Conservation (phyloP, 1,140 invertebrate species). For the Drosophila nigrodunni region DNA sequence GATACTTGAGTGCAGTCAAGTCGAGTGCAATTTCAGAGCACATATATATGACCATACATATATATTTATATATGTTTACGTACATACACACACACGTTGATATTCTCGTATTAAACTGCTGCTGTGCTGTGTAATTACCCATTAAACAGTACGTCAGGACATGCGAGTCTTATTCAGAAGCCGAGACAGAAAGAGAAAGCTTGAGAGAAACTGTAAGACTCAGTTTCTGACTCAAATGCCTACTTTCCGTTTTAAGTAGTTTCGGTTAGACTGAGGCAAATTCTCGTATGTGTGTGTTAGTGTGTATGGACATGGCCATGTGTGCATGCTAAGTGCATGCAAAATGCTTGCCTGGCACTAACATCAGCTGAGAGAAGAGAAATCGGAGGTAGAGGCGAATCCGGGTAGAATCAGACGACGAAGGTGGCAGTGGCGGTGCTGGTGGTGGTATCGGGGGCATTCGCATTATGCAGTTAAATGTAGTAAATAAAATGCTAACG, state of each 20-base stretch:
- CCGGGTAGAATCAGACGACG: constrained; percentile 4
- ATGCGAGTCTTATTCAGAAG: constrained; percentile 30
- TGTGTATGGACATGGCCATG: constrained; percentile 10
- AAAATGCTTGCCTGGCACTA: constrained; percentile 61
- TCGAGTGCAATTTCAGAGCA: constrained; percentile 65
- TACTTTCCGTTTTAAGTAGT: constrained; percentile 70
- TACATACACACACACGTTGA: constrained; percentile 5
- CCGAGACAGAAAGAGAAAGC: background rate
- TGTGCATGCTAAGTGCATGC: constrained; percentile 57
- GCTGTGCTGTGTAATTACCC: constrained; percentile 75
- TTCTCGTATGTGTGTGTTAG: constrained; percentile 13
- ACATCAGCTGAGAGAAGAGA: constrained; percentile 13
- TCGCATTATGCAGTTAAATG: constrained; percentile 77
- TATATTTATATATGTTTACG: constrained; percentile 4
- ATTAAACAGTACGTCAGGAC: constrained; percentile 65
- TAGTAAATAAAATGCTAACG: constrained; percentile 78
- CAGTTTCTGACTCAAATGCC: constrained; percentile 41
- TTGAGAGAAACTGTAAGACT: background rate
- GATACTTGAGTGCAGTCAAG: constrained; percentile 53
- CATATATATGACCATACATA: constrained; percentile 4
- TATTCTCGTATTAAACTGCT: constrained; percentile 60
- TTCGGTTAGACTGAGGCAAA: constrained; percentile 59
- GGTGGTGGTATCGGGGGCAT: constrained; percentile 6
- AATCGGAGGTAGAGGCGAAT: background rate
- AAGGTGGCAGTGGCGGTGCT: background rate